phyloP scores from a whole-genome alignment of 2,797 vertebrate species.

The Euphonia xanthogaster region DNA sequence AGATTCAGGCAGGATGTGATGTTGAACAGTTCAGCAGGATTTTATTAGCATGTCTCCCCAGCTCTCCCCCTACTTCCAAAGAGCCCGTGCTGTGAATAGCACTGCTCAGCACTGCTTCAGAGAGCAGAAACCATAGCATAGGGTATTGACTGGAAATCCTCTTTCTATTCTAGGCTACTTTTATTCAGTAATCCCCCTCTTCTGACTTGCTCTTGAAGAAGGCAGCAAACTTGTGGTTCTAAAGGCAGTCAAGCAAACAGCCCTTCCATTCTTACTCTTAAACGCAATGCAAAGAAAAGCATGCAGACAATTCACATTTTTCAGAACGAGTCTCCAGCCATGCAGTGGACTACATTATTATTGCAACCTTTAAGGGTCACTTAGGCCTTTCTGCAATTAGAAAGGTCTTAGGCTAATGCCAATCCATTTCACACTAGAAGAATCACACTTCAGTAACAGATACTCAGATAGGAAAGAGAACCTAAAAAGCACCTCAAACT shows the following conservation, averaged over 20 bases:
- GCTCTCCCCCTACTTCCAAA: not conserved
- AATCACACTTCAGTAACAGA: not conserved
- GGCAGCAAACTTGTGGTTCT: not conserved
- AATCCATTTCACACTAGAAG: not conserved
- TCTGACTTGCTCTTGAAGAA: not conserved
- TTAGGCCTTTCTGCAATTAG: not conserved
- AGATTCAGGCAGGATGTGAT: constrained; percentile 17
- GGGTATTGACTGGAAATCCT: not conserved
- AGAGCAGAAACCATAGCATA: not conserved
- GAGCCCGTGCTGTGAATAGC: not conserved
- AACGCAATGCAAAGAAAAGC: not conserved
- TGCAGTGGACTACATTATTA: not conserved
- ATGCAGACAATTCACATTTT: not conserved
- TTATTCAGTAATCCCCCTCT: not conserved
- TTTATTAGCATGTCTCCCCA: not conserved
- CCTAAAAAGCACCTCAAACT: not conserved
- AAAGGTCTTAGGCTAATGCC: not conserved
- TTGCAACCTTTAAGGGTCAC: not conserved
- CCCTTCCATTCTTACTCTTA: not conserved
- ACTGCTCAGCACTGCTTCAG: not conserved
- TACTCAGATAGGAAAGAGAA: not conserved
- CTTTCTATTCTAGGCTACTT: not conserved
- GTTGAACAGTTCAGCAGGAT: constrained; percentile 7
- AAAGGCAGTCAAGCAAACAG: not conserved
- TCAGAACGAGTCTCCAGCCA: not conserved